A percentile compares a stretch with the other conserved stretches of the same genome.
These are phyloP conservation scores for Melipona beecheii DNA, from an alignment of 2,888 invertebrate species.

Conservation along the genomic window DNA sequence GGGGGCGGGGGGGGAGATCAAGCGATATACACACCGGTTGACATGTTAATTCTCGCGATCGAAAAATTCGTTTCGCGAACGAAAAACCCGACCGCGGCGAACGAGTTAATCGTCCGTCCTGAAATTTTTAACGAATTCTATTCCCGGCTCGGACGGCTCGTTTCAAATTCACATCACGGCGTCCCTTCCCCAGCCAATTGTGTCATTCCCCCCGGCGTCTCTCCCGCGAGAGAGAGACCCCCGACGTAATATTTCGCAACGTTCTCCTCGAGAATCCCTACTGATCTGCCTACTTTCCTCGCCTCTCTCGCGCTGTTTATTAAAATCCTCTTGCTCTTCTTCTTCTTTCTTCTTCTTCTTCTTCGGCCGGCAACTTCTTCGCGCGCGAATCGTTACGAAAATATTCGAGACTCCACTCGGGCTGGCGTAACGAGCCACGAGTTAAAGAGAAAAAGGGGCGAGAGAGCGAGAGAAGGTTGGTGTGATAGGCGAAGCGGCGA, in stretches of 20 bases:
- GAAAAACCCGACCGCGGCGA: not conserved
- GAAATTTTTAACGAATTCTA: not conserved
- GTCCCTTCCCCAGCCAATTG: not conserved
- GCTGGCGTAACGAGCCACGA: constrained; percentile 42
- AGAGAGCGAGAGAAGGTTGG: constrained; percentile 2
- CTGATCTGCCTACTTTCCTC: not conserved
- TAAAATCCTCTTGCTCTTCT: constrained; percentile 4
- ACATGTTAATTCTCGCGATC: not conserved
- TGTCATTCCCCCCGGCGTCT: not conserved
- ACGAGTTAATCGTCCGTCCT: not conserved
- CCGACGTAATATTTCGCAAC: not conserved
- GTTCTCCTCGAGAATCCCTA: too few relatives aligned
- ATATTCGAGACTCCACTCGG: constrained; percentile 48
- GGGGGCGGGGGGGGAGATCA: not conserved
- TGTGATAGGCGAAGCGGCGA: not conserved
- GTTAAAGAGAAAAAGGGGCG: constrained; percentile 19
- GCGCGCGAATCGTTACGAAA: constrained; percentile 53
- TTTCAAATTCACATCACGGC: not conserved
- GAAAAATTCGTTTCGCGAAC: not conserved
- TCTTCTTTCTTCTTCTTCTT: too few relatives aligned
- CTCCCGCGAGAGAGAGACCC: not conserved
- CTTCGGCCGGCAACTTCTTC: constrained; percentile 23
- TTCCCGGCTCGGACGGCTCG: not conserved
- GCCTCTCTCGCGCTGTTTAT: constrained; percentile 24
- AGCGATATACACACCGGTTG: not conserved